These are phyloP conservation scores for Dasysyrphus albostriatus DNA, from an alignment of 2,888 invertebrate genomes.

Conservation along the genomic window DNA sequence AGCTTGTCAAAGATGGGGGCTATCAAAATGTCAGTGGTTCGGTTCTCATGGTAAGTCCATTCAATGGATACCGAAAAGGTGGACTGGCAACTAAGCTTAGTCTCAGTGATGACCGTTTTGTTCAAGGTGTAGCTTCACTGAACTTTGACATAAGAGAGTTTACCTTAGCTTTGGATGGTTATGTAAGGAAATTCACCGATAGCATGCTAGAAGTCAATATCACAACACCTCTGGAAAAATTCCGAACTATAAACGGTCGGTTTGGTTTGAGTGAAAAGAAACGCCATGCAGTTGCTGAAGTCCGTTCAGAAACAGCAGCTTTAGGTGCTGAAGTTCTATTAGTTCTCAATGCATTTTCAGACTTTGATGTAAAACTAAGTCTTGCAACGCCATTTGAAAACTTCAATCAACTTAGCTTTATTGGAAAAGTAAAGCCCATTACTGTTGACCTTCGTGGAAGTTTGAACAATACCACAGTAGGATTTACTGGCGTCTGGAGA, in stretches of 20 bases:
- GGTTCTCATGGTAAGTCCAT: slow-evolving; percentile 88
- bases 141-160: slow-evolving; percentile 89
- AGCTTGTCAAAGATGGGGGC: slow-evolving; percentile 85
- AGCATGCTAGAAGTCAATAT: slow-evolving; percentile 90
- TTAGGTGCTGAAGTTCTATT: slow-evolving; percentile 89
- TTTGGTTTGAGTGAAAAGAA: slow-evolving; percentile 90
- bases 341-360: slow-evolving; percentile 86
- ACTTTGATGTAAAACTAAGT: slow-evolving; percentile 90
- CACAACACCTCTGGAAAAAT: slow-evolving; percentile 89
- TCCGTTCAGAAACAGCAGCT: slow-evolving; percentile 88
- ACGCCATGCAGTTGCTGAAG: slow-evolving; percentile 89
- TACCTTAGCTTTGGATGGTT: slow-evolving; percentile 88
- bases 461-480: slow-evolving; percentile 90
- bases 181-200: slow-evolving; percentile 89
- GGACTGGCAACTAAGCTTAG: slow-evolving; percentile 88
- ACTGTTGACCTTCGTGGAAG: slow-evolving; percentile 90
- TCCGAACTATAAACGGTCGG: slow-evolving; percentile 87
- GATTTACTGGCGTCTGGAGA: slow-evolving; percentile 91
- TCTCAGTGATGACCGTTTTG: slow-evolving; percentile 87
- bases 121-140: slow-evolving; percentile 89
- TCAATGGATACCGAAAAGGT: slow-evolving; percentile 88
- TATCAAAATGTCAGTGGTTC: slow-evolving; percentile 86
- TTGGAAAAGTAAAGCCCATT: slow-evolving; percentile 88
- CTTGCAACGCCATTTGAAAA: slow-evolving; percentile 90
- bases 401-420: slow-evolving; percentile 87